phyloP scores from a whole-genome alignment of 2,888 invertebrate genomes.

The Muschampia plurimacula region DNA sequence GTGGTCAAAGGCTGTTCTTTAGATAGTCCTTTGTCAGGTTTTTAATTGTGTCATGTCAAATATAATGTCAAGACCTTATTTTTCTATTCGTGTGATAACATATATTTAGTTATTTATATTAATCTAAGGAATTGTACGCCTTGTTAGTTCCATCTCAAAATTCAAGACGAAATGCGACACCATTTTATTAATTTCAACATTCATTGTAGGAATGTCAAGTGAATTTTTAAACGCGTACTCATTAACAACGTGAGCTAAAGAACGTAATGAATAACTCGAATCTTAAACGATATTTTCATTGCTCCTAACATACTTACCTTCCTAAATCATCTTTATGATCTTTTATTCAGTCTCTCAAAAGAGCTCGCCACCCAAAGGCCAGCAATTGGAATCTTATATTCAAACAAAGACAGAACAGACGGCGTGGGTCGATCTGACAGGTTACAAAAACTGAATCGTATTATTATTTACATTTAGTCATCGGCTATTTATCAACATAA shows the following conservation, averaged over 20 bases:
- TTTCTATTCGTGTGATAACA: background rate
- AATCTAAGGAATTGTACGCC: background rate
- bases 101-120: no score
- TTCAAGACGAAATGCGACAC: background rate
- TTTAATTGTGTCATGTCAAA: constrained; percentile 22
- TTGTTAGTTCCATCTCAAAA: background rate
- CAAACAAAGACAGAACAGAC: constrained; percentile 57
- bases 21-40: constrained; percentile 21
- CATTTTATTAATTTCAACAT: background rate
- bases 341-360: constrained; percentile 57
- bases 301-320: constrained; percentile 49
- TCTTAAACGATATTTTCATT: constrained; percentile 58
- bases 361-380: constrained; percentile 41
- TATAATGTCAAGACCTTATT: background rate
- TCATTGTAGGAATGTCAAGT: background rate
- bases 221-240: background rate
- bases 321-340: constrained; percentile 46
- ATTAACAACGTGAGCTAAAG: constrained; percentile 11
- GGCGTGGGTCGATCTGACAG: constrained; percentile 42
- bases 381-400: constrained; percentile 54
- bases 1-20: constrained; percentile 42
- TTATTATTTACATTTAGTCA: constrained; percentile 72
- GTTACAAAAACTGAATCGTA: constrained; percentile 72
- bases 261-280: constrained; percentile 21
- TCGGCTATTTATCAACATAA: constrained; percentile 72